Base-by-base conservation (phyloP, 2,797 vertebrate genomes). In the Leptoclinus maculatus region DNA sequence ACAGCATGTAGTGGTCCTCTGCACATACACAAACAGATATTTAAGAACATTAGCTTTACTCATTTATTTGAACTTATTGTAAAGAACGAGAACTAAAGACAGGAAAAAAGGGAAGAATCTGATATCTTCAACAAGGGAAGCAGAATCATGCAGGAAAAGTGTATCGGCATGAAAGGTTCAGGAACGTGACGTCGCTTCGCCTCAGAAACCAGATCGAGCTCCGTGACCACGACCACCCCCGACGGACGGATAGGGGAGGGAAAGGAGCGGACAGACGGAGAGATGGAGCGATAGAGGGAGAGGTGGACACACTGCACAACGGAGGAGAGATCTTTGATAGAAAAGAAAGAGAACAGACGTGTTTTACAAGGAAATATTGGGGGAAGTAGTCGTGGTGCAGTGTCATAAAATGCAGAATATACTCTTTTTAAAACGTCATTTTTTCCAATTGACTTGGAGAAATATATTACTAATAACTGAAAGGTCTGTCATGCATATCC, bases 171-270 rank as follows among this genome's bases (percentile, higher is more conserved):
- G 29, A 74, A 75, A 67, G 63, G 29, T 74, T 76, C 19, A 64
- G 60, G 29, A 67, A 66, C 51, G n/a, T 71, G 60, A 75, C 60
- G 53, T 49, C 25, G 64, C 47, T 60, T 34, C 8, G 7, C 72
- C 39, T 70, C 64, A 32, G 56, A 78, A 66, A 41, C 73, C 3
- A 2, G 47, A 67, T 69, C 10, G 0, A 62, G 67, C 74, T 66
- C 68, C 14, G 9, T 69, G 70, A 65, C 77, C 66, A 57, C 13
- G 67, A 77, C 84, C 77, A 77, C 39, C 2, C 72, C 79, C 5
- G 12, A 29, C 85, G 76, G 74, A 85, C 82, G 69, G 88, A 93
- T 88, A 84, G 49, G 57, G 29, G 67, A 62, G 34, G 58, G 59
- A 66, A 5, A 5, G 29, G 27, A 66, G 29, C 72, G 75, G 75